Evolutionary conservation across 2,888 invertebrate species (phyloP).

Genomic region (Megaustenia siamemsis): DNA sequence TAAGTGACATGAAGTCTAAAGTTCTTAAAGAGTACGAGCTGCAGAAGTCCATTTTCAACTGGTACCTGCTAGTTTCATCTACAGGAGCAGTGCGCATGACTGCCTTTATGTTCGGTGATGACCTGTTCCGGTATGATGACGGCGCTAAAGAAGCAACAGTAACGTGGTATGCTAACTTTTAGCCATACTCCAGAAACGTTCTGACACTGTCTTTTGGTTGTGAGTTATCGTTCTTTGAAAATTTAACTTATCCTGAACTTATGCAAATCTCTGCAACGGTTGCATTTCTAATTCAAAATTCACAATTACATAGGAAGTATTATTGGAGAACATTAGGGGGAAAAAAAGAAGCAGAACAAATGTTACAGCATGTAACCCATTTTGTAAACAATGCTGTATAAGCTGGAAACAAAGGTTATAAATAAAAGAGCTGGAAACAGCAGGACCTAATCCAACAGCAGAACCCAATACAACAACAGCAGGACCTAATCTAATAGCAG

Average conservation of each 20-base stretch:
- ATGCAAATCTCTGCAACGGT: too few relatives aligned
- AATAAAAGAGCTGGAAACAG: background rate
- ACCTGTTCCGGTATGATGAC: slow-evolving; percentile 52
- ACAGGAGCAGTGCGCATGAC: slow-evolving; percentile 56
- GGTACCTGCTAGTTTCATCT: slow-evolving; percentile 55
- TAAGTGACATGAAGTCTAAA: slow-evolving; percentile 55
- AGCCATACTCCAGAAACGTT: too few relatives aligned
- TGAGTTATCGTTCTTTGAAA: too few relatives aligned
- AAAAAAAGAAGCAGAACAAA: too few relatives aligned
- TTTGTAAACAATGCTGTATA: too few relatives aligned
- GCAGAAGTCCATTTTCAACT: slow-evolving; percentile 51
- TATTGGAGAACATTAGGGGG: background rate
- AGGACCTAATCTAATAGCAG: too few relatives aligned
- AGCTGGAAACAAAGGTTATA: background rate
- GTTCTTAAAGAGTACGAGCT: slow-evolving; percentile 55
- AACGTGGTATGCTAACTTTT: slow-evolving; percentile 55
- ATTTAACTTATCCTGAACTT: too few relatives aligned
- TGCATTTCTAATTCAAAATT: background rate
- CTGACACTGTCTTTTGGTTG: too few relatives aligned
- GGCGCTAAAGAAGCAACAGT: slow-evolving; percentile 50
- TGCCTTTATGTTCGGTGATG: slow-evolving; percentile 53
- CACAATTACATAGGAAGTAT: background rate
- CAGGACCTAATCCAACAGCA: too few relatives aligned
- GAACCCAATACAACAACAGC: too few relatives aligned
- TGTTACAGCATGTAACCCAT: too few relatives aligned